Evolutionary conservation across 2,113 vertebrate genomes (phyloP), one percentile per base, ranked within the genome.

Genomic region (Mola mola): DNA sequence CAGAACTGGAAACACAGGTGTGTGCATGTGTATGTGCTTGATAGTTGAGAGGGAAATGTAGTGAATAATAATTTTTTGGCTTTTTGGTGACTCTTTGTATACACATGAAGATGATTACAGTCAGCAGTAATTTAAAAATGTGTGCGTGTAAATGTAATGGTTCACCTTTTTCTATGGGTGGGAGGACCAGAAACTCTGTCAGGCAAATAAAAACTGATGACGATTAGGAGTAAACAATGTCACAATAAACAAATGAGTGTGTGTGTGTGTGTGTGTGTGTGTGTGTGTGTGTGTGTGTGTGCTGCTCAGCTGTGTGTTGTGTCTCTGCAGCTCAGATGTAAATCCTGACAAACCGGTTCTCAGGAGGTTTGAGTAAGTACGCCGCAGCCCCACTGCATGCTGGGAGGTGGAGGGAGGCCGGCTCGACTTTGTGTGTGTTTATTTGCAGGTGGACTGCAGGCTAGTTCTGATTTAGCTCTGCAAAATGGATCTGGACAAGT

Each of bases 281-380:
- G 42, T 37, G 25, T 43, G 49, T 36, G 28, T 66, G 49, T 34
- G 48, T 66, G 42, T 56, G 41, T 47, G 12, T 17, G 25, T 40
- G 33, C 9, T 29, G 6, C 28, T 7, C 9, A 29, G 9, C 6
- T 29, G 6, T 31, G 3, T 77, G 61, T 75, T 57, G 51, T 93
- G 63, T 94, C 83, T 89, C 83, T 90, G 79, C 93, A 94, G 94
- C 88, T 40, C 72, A 73, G 93, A 94, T 72, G 86, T 92, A 67
- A 91, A 70, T 78, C 91, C 78, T 87, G 89, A 94, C 92, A 96
- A 93, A 65, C 93, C 96, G 15, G 89, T 96, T 90, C 93, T 96
- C 83, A 95, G 82, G 90, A 94, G 62, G 82, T 95, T 95, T 85
- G 81, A 90, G 96, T 98, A 95, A 99, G 96, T 99, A 95, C 79